These are phyloP conservation scores for Tragelaphus oryx DNA, from an alignment of 2,797 vertebrate species.

Conservation along the genomic window DNA sequence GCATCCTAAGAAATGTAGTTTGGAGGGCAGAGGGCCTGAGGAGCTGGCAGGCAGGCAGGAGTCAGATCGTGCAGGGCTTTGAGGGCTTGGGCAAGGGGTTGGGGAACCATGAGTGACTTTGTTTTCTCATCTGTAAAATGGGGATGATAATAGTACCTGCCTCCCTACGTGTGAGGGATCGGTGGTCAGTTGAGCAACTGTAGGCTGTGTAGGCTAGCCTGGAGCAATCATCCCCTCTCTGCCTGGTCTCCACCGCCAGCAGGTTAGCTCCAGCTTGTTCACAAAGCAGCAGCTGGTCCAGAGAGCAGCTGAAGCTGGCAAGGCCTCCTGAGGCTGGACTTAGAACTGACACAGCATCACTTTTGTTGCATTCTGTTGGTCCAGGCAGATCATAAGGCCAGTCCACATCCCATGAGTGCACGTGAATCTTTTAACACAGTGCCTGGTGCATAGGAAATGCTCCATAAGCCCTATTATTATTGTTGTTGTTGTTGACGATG, in stretches of 20 bases:
- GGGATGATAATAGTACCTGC: neutral
- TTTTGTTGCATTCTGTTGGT: neutral
- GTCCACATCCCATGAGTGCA: accelerated
- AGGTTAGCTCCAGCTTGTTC: neutral
- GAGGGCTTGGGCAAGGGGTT: neutral
- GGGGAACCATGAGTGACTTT: neutral
- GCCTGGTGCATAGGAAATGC: neutral
- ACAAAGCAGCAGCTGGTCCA: neutral
- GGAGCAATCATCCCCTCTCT: neutral
- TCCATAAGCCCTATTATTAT: neutral
- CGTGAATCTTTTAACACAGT: neutral
- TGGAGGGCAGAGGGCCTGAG: neutral
- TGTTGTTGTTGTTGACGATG: neutral
- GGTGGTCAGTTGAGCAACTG: too few relatives aligned
- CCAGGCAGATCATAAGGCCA: neutral
- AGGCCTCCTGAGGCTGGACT: neutral
- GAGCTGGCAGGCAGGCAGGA: neutral
- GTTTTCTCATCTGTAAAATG: neutral
- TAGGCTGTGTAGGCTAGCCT: neutral
- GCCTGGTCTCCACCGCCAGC: neutral
- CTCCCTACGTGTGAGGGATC: neutral
- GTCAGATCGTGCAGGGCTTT: neutral
- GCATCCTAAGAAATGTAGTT: neutral
- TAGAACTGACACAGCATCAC: neutral
- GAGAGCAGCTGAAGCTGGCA: neutral